Percentiles rank a stretch among this genome's conserved stretches.
phyloP scores from a whole-genome alignment of 1,140 invertebrate species.

The Cotesia typhae region DNA sequence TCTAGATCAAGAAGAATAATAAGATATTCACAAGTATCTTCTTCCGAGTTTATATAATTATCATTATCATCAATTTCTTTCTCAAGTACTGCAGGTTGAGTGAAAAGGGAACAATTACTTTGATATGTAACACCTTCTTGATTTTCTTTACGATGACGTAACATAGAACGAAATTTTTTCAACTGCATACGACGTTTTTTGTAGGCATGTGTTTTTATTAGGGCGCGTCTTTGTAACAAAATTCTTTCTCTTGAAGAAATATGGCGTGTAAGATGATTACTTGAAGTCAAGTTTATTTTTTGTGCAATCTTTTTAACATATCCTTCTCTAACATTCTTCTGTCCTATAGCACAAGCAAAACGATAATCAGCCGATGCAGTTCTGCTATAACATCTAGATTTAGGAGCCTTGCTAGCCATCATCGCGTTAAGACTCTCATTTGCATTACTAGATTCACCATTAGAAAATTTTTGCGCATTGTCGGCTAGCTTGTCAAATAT shows the following conservation, averaged over 20 bases:
- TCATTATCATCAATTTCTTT: neutral
- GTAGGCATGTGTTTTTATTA: neutral
- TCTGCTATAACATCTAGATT: slow-evolving; percentile 22
- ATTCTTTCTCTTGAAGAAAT: neutral
- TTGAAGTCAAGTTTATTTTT: slow-evolving; percentile 4
- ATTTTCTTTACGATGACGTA: neutral
- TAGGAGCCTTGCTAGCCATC: slow-evolving; percentile 26
- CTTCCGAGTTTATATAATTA: no score
- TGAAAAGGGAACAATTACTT: neutral
- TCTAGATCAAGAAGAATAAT: no score
- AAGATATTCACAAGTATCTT: no score
- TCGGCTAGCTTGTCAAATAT: slow-evolving; percentile 20
- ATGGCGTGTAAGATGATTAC: neutral
- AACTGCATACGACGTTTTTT: no score
- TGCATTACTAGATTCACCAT: slow-evolving; percentile 21
- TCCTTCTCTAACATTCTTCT: slow-evolving; percentile 23
- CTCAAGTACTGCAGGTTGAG: neutral
- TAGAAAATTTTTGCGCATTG: slow-evolving; percentile 23
- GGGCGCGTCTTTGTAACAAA: neutral
- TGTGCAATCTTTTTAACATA: neutral
- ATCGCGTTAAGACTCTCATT: slow-evolving; percentile 28
- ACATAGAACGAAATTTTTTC: neutral
- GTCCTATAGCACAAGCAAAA: slow-evolving; percentile 16
- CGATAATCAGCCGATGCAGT: slow-evolving; percentile 28
- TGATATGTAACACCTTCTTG: neutral